Percentiles rank a stretch among this genome's conserved stretches.
phyloP scores from a whole-genome alignment of 2,888 invertebrate species.

The Pegoplata infirma region DNA sequence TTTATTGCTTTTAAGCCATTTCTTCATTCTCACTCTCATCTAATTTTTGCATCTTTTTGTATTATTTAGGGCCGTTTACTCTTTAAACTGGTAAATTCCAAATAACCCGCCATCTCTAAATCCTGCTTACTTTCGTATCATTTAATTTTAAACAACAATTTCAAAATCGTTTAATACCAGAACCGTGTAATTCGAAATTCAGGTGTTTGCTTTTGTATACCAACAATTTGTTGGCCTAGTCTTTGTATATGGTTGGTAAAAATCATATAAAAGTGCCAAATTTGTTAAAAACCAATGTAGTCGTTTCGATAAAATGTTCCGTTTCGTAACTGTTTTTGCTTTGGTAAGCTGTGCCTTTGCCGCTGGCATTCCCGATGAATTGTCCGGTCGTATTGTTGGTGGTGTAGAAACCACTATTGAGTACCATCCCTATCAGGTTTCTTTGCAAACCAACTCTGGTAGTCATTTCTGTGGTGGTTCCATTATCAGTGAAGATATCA shows the following conservation, averaged over 20 bases:
- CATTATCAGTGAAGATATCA: slow-evolving; percentile 71
- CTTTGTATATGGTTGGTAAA: not conserved
- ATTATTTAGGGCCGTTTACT: too few relatives aligned
- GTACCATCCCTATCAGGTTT: slow-evolving; percentile 78
- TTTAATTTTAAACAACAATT: too few relatives aligned
- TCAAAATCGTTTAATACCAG: too few relatives aligned
- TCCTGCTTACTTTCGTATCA: too few relatives aligned
- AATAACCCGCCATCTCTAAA: too few relatives aligned
- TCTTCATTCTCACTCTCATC: not conserved
- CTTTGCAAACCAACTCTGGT: slow-evolving; percentile 71
- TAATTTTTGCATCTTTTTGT: too few relatives aligned
- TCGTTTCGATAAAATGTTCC: slow-evolving; percentile 59
- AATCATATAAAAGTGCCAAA: not conserved
- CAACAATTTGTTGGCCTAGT: too few relatives aligned
- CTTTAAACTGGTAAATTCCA: too few relatives aligned
- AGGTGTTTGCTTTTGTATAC: too few relatives aligned
- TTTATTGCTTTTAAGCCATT: not conserved
- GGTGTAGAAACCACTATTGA: slow-evolving; percentile 76
- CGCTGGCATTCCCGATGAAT: slow-evolving; percentile 57
- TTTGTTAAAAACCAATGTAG: not conserved
- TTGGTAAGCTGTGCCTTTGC: slow-evolving; percentile 63
- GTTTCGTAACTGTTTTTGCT: slow-evolving; percentile 56
- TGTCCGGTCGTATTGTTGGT: slow-evolving; percentile 77
- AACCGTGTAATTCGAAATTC: too few relatives aligned
- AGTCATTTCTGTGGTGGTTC: slow-evolving; percentile 79